A percentile compares a stretch with the other conserved stretches of the same genome.
These are phyloP conservation scores for Symphodus melops DNA, from an alignment of 2,113 vertebrate genomes.

Conservation along the genomic window DNA sequence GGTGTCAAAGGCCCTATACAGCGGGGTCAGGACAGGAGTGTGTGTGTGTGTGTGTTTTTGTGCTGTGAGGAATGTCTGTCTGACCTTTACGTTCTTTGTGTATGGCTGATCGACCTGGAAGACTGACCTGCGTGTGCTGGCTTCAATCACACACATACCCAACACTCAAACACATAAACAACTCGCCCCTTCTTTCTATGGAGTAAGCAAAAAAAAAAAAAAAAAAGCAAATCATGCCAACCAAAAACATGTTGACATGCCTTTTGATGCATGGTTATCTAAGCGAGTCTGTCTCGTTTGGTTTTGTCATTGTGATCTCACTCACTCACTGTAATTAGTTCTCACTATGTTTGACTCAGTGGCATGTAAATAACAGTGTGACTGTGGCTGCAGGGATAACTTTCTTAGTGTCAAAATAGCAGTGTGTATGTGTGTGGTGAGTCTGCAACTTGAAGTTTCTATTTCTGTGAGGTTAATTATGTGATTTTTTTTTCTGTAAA, in stretches of 20 bases:
- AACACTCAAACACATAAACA: conserved; percentile 31
- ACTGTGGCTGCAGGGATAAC: conserved; percentile 2
- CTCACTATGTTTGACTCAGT: conserved; percentile 50
- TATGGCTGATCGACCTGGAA: conserved; percentile 61
- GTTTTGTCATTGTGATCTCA: conserved; percentile 29
- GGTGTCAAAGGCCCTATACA: conserved; percentile 27
- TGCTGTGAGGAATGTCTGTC: conserved; percentile 64
- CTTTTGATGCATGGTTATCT: conserved; percentile 15
- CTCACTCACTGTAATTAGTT: conserved; percentile 66
- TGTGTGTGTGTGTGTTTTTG: conserved; percentile 25
- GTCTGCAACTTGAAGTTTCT: conserved; percentile 32
- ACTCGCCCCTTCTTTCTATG: conserved; percentile 23
- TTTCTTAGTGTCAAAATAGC: conserved; percentile 62
- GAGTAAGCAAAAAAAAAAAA: conserved; percentile 21
- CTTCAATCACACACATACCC: conserved; percentile 26
- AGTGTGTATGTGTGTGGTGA: conserved; percentile 11
- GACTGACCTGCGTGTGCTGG: conserved; percentile 50
- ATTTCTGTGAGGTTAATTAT: conserved; percentile 7
- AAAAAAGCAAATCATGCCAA: conserved; percentile 4
- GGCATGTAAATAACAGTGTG: conserved; percentile 65
- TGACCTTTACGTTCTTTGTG: conserved; percentile 55
- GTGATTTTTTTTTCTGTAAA: background rate
- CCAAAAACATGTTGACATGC: conserved; percentile 31
- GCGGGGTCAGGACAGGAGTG: conserved; percentile 23
- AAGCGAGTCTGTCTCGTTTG: conserved; percentile 10